Percentiles rank a stretch among this genome's conserved stretches.
Conservation (phyloP, 2,797 vertebrate genomes). For the Catamblyrhynchus diadema region DNA sequence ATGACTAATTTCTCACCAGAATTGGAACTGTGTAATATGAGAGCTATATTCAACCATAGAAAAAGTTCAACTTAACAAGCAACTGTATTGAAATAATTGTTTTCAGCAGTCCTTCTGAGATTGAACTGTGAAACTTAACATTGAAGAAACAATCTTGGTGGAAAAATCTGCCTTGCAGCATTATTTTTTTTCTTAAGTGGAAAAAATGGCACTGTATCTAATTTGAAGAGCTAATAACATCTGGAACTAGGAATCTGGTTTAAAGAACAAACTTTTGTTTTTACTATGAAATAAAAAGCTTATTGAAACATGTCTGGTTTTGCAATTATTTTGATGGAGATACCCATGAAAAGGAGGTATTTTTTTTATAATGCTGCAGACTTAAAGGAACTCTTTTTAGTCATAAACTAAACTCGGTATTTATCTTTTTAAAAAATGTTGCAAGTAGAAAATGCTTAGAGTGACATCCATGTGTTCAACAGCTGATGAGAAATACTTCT, state of each 20-base stretch:
- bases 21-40: background rate
- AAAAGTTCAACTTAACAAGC: background rate
- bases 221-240: background rate
- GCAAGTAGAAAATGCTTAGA: background rate
- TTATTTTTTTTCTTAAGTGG: background rate
- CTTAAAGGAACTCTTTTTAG: background rate
- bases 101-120: background rate
- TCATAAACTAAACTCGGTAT: rapidly evolving
- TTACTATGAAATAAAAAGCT: constrained; percentile 50
- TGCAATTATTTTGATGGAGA: background rate
- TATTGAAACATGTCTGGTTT: background rate
- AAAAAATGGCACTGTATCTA: background rate
- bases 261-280: constrained; percentile 49
- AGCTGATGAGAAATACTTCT: background rate
- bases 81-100: background rate
- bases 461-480: rapidly evolving
- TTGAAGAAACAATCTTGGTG: background rate
- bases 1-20: background rate
- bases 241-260: background rate
- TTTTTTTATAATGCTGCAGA: background rate
- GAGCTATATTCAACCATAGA: background rate
- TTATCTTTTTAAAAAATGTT: background rate
- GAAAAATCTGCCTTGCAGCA: background rate
- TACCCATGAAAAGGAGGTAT: background rate
- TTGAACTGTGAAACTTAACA: background rate